phyloP scores from a whole-genome alignment of 2,888 invertebrate genomes.

The Tetheella fluctuosa region DNA sequence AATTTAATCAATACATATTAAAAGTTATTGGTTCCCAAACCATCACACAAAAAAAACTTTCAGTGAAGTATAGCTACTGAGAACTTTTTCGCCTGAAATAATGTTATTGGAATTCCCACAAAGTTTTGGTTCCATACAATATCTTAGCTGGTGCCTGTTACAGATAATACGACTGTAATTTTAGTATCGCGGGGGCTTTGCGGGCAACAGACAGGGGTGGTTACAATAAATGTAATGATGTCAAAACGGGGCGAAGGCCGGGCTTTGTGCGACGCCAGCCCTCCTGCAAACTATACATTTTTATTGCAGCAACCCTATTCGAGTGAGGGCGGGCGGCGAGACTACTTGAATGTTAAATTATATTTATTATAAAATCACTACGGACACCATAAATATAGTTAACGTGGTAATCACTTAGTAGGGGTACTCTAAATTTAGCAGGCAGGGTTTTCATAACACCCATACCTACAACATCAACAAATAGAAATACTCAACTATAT shows the following conservation, averaged over 20 bases:
- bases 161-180: slow-evolving; percentile 49
- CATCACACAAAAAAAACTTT: not conserved
- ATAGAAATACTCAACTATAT: too few relatives aligned
- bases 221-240: slow-evolving; percentile 70
- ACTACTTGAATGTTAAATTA: slow-evolving; percentile 72
- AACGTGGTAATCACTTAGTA: slow-evolving; percentile 32
- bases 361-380: slow-evolving; percentile 61
- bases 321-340: slow-evolving; percentile 43
- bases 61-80: not conserved
- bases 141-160: slow-evolving; percentile 15
- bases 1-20: not conserved
- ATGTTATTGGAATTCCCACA: slow-evolving; percentile 16
- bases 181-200: slow-evolving; percentile 44
- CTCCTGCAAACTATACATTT: slow-evolving; percentile 58
- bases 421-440: not conserved
- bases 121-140: slow-evolving; percentile 16
- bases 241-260: slow-evolving; percentile 62
- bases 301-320: slow-evolving; percentile 67
- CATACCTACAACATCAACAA: too few relatives aligned
- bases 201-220: slow-evolving; percentile 57
- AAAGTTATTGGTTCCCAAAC: not conserved
- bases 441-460: too few relatives aligned
- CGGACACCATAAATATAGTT: slow-evolving; percentile 65
- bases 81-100: not conserved
- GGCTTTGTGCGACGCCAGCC: slow-evolving; percentile 47